Conservation (phyloP, 2,888 invertebrate species). For the Lysandra bellargus region DNA sequence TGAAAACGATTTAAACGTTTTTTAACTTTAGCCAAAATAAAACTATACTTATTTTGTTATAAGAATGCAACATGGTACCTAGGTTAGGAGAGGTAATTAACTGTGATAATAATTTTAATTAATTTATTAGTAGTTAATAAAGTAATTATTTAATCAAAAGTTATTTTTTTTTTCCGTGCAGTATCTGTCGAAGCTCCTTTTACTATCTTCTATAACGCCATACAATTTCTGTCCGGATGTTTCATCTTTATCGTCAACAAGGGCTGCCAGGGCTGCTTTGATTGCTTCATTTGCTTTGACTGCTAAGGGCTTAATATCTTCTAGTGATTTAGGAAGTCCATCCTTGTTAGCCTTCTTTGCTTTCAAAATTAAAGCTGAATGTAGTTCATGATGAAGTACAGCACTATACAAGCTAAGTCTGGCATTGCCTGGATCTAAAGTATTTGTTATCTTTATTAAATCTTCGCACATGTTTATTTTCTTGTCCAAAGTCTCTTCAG, state of each 20-base stretch:
- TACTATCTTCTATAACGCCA: constrained; percentile 69
- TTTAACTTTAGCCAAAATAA: background rate
- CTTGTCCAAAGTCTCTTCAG: constrained; percentile 81
- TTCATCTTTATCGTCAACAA: constrained; percentile 77
- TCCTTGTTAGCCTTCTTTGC: constrained; percentile 65
- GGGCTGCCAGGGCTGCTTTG: constrained; percentile 62
- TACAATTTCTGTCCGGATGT: constrained; percentile 77
- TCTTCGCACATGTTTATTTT: constrained; percentile 86
- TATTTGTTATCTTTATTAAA: constrained; percentile 81
- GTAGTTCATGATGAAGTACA: constrained; percentile 88
- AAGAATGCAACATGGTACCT: background rate
- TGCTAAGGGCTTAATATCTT: constrained; percentile 64
- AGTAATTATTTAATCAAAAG: constrained; percentile 40
- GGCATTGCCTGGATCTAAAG: constrained; percentile 86
- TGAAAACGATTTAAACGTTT: background rate
- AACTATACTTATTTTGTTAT: background rate
- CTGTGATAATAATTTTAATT: constrained; percentile 49
- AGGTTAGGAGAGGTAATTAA: constrained; percentile 36
- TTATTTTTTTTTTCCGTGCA: constrained; percentile 66
- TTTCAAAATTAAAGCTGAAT: constrained; percentile 78
- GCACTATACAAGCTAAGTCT: constrained; percentile 87
- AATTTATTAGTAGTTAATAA: constrained; percentile 45
- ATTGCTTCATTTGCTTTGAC: constrained; percentile 71
- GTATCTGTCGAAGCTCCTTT: constrained; percentile 71
- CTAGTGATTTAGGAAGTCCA: constrained; percentile 51